Base-by-base conservation (phyloP, 2,113 vertebrate species). In the Chitala chitala region DNA sequence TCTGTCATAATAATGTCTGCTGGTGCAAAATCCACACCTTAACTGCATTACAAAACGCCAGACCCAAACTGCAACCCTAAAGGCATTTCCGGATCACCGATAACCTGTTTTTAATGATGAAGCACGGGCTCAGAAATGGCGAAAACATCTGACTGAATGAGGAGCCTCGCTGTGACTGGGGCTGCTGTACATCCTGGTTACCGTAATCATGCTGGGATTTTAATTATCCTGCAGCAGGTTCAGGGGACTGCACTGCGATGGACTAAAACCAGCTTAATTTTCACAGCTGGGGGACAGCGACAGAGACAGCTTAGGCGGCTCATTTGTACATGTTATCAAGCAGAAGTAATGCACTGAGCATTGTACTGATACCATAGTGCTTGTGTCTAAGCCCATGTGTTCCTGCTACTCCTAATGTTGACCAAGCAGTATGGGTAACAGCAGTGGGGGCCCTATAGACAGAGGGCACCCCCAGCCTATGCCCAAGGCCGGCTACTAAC, bases 81-180 rank as follows among this genome's bases (percentile, higher is more conserved):
- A 53, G 26, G 9, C 3, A 8, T 29, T 13, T n/a, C n/a, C n/a
- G n/a, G 65, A 33, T 56, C 50, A 55, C 51, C 24, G 46, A 5
- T 54, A 54, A 71, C n/a, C 22, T 44, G n/a, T n/a, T 51, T 73
- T 51, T 63, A 63, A 63, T 36, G 42, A 50, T 33, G 10, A 63
- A 12, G 24, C 15, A 40, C 22, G 17, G 59, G 22, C 72, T 46
- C 10, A 5, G 46, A 33, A 58, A 26, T 10, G 1, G 20, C 36
- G 22, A 59, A 36, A 10, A 26, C n/a, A 12, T 1, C 4, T 15
- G 46, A 17, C 59, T 63, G 26, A 50, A 38, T 44, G 36, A 38
- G 22, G 56, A 64, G 42, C 59, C n/a, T 8, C n/a, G 26, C 20
- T 36, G 48, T 71, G 40, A 22, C 26, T 13, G 22, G 15, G 48